phyloP scores from a whole-genome alignment of 2,113 vertebrate species.

The Saguinus imperator region DNA sequence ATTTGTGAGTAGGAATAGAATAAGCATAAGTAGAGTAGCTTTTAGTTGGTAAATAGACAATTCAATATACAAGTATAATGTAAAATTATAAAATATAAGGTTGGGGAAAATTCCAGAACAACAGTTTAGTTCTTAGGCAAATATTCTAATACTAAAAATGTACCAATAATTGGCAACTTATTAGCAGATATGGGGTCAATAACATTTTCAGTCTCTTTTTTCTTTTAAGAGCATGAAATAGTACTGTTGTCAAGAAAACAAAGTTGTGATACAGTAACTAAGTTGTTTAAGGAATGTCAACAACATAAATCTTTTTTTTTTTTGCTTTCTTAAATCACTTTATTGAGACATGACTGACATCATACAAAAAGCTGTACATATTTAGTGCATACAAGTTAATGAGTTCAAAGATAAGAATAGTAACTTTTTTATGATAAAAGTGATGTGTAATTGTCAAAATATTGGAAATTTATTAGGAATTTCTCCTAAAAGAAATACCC shows the following conservation, averaged over 20 bases:
- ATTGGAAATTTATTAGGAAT: neutral
- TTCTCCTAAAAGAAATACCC: neutral
- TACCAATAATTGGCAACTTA: neutral
- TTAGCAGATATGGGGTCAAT: neutral
- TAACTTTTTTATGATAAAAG: neutral
- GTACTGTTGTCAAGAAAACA: neutral
- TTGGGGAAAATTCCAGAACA: neutral
- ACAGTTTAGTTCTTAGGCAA: neutral
- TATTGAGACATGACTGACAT: neutral
- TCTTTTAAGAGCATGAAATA: neutral
- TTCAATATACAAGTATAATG: neutral
- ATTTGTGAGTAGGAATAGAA: neutral
- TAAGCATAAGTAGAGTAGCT: neutral
- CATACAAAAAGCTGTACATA: neutral
- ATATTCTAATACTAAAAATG: neutral
- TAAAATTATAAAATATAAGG: neutral
- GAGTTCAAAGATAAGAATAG: neutral
- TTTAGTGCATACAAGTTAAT: neutral
- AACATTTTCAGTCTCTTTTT: neutral
- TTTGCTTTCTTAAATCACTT: neutral
- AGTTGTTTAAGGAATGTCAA: neutral
- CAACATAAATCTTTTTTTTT: neutral
- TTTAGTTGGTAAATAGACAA: neutral
- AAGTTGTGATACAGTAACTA: neutral
- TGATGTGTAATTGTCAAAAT: neutral